A percentile compares a stretch with the other conserved stretches of the same genome.
Conservation (phyloP, 2,113 vertebrate genomes). For the Dipodomys spectabilis region DNA sequence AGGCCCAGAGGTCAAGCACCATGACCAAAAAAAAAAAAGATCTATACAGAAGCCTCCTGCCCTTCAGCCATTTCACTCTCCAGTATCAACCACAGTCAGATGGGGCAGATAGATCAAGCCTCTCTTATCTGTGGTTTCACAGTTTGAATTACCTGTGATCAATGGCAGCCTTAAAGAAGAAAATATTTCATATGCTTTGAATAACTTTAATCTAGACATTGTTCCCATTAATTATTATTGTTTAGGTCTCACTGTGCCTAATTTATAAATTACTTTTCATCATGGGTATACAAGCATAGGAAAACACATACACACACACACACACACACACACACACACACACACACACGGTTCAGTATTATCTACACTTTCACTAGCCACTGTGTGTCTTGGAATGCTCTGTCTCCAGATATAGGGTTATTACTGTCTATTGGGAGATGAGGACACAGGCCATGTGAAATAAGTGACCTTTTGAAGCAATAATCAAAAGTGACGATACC, state of each 20-base stretch:
- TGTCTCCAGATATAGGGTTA: not conserved
- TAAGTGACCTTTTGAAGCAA: not conserved
- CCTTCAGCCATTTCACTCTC: not conserved
- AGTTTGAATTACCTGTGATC: not conserved
- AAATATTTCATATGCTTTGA: not conserved
- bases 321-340: not conserved
- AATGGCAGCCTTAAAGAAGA: not conserved
- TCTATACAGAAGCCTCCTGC: accelerated
- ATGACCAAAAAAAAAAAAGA: too few species aligned
- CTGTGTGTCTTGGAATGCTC: not conserved
- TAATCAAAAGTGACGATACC: not conserved
- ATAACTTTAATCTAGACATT: not conserved
- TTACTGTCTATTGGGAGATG: not conserved
- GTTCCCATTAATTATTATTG: not conserved
- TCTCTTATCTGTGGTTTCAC: not conserved
- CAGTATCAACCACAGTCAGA: not conserved
- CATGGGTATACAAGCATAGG: not conserved
- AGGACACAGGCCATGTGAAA: not conserved
- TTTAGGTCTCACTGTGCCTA: not conserved
- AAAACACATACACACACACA: not conserved
- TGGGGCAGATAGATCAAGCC: too few species aligned
- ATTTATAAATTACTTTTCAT: not conserved
- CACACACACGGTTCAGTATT: not conserved
- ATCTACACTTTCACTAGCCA: not conserved
- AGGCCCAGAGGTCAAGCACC: too few species aligned